These are phyloP conservation scores for Athetis lepigone DNA, from an alignment of 2,888 invertebrate species.

Conservation along the genomic window DNA sequence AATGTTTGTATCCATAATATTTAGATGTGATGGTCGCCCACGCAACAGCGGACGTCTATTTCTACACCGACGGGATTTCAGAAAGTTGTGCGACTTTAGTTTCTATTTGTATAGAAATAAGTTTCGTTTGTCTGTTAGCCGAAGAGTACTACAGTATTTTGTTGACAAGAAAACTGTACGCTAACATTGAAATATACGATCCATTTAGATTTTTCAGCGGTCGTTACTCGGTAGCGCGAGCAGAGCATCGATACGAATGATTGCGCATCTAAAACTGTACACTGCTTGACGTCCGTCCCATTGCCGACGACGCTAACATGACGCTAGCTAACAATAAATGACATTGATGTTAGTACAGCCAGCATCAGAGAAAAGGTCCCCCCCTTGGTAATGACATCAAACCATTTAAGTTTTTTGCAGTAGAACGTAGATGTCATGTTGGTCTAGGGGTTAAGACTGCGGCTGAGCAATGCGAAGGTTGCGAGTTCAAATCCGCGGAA, in stretches of 20 bases:
- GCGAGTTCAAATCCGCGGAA: no score
- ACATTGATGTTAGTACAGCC: slow-evolving; percentile 54
- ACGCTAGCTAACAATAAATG: slow-evolving; percentile 55
- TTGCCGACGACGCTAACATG: slow-evolving; percentile 25
- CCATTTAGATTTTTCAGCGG: slow-evolving; percentile 66
- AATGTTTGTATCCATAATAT: slow-evolving; percentile 82
- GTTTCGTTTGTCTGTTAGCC: slow-evolving; percentile 33
- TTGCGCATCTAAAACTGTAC: slow-evolving; percentile 52
- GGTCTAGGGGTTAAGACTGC: no score
- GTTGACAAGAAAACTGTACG: slow-evolving; percentile 62
- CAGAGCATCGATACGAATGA: slow-evolving; percentile 41
- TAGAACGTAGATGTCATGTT: no score
- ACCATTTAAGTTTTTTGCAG: no score
- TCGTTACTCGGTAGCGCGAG: slow-evolving; percentile 46
- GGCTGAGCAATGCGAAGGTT: no score
- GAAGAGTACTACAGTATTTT: slow-evolving; percentile 48
- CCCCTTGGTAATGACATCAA: no score
- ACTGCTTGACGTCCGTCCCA: slow-evolving; percentile 50
- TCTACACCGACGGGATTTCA: slow-evolving; percentile 64
- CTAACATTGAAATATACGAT: slow-evolving; percentile 64
- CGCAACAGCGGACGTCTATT: slow-evolving; percentile 79
- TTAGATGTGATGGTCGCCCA: slow-evolving; percentile 80
- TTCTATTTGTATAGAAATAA: slow-evolving; percentile 60
- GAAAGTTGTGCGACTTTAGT: slow-evolving; percentile 49
- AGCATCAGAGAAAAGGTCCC: no score